Percentiles rank a stretch among this genome's conserved stretches.
Conservation (phyloP, 2,888 invertebrate species). For the Cabera pusaria region DNA sequence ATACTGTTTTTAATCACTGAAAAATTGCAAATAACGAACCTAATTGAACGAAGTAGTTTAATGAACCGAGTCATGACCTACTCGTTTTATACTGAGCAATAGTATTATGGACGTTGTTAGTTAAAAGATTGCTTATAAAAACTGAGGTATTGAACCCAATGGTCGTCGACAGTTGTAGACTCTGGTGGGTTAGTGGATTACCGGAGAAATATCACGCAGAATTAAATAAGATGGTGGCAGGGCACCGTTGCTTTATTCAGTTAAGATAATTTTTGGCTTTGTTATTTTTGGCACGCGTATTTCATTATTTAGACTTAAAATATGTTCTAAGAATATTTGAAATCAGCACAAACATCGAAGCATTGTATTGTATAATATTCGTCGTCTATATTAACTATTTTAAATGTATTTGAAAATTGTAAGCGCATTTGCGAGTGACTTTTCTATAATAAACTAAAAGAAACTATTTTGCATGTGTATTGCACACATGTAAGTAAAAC, state of each 20-base stretch:
- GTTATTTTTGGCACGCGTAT: too few relatives aligned
- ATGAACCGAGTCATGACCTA: conserved; percentile 41
- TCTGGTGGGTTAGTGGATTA: conserved; percentile 61
- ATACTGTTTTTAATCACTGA: conserved; percentile 4
- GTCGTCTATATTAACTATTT: too few relatives aligned
- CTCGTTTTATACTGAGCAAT: conserved; percentile 27
- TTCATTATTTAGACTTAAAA: too few relatives aligned
- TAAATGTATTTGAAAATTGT: too few relatives aligned
- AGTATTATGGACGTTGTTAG: conserved; percentile 40
- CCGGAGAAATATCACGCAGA: conserved; percentile 34
- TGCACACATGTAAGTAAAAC: too few relatives aligned
- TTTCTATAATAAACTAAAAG: too few relatives aligned
- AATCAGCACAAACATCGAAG: too few relatives aligned
- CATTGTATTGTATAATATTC: too few relatives aligned
- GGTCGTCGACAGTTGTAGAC: conserved; percentile 39
- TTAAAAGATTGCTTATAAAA: conserved; percentile 45
- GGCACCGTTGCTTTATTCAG: conserved; percentile 26
- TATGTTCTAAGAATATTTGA: too few relatives aligned
- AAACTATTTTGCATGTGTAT: too few relatives aligned
- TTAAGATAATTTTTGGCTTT: too few relatives aligned
- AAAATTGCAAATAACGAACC: conserved; percentile 14
- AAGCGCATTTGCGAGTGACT: too few relatives aligned
- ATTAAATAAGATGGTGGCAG: conserved; percentile 19
- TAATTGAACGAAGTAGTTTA: conserved; percentile 24
- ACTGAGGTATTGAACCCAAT: conserved; percentile 63